These are phyloP conservation scores for Phoxinus dragarum DNA, from an alignment of 2,797 vertebrate genomes.

Conservation along the genomic window DNA sequence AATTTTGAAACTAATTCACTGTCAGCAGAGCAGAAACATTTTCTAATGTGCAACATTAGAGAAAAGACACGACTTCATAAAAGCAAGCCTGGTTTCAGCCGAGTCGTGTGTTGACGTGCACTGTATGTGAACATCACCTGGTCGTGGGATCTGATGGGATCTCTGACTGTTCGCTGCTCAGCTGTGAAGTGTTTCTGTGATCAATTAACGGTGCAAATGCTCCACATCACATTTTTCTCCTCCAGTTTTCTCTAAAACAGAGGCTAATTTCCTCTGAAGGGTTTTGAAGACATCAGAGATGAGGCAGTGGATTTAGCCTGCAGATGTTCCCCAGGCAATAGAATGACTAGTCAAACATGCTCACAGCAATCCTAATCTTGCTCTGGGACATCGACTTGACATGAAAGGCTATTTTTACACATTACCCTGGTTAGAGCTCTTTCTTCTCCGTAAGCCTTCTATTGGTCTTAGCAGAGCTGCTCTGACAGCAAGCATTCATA, in stretches of 20 bases:
- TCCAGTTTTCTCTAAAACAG: slow-evolving; percentile 75
- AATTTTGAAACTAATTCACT: neutral
- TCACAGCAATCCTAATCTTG: slow-evolving; percentile 86
- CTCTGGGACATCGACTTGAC: slow-evolving; percentile 83
- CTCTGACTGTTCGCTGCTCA: slow-evolving; percentile 63
- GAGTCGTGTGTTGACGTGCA: neutral
- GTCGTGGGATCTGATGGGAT: neutral
- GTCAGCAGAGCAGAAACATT: neutral
- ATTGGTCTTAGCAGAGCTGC: slow-evolving; percentile 46
- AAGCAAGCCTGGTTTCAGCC: neutral
- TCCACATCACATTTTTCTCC: slow-evolving; percentile 54
- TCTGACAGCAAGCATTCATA: slow-evolving; percentile 55
- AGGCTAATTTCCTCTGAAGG: slow-evolving; percentile 78
- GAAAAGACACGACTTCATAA: neutral
- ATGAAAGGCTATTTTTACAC: slow-evolving; percentile 82
- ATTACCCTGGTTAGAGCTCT: slow-evolving; percentile 61
- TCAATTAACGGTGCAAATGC: slow-evolving; percentile 49
- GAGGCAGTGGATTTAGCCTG: slow-evolving; percentile 84
- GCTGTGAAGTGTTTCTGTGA: slow-evolving; percentile 52
- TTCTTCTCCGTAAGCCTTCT: slow-evolving; percentile 57
- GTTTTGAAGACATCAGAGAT: slow-evolving; percentile 80
- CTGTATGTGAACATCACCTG: neutral
- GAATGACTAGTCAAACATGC: slow-evolving; percentile 83
- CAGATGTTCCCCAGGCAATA: slow-evolving; percentile 86
- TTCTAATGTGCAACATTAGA: neutral